Conservation (phyloP, 2,113 vertebrate species). For the Merops nubicus region DNA sequence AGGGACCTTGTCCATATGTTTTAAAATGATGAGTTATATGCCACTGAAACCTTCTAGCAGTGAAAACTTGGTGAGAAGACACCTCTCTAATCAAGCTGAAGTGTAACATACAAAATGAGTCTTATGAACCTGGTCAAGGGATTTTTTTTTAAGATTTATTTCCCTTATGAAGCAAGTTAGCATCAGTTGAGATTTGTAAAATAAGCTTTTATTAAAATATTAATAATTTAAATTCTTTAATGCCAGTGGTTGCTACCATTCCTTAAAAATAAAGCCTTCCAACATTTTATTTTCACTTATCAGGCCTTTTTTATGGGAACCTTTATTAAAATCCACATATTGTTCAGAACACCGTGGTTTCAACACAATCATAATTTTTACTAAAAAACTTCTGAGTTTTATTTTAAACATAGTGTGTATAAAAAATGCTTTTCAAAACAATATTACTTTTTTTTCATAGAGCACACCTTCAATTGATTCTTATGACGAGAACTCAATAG, state of each 20-base stretch:
- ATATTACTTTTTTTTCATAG: not conserved
- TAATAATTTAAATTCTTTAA: not conserved
- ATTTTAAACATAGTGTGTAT: not conserved
- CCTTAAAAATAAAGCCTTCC: not conserved
- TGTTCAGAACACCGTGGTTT: not conserved
- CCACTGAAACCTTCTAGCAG: not conserved
- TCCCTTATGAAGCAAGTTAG: not conserved
- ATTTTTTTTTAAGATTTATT: not conserved
- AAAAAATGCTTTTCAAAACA: not conserved
- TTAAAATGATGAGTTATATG: not conserved
- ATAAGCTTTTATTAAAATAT: not conserved
- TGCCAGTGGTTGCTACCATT: not conserved
- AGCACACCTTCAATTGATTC: not conserved
- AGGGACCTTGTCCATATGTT: not conserved
- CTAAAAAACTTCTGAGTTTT: not conserved
- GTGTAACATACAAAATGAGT: not conserved
- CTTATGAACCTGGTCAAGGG: not conserved
- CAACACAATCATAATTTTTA: not conserved
- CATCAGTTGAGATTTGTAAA: not conserved
- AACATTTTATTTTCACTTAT: not conserved
- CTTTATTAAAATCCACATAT: not conserved
- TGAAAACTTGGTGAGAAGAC: not conserved
- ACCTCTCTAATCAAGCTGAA: not conserved
- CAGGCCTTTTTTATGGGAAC: not conserved
- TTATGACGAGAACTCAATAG: not conserved